Evolutionary conservation across 2,113 vertebrate genomes (phyloP), one percentile per base, ranked within the genome.

Genomic region (Oreochromis tanganicae): DNA sequence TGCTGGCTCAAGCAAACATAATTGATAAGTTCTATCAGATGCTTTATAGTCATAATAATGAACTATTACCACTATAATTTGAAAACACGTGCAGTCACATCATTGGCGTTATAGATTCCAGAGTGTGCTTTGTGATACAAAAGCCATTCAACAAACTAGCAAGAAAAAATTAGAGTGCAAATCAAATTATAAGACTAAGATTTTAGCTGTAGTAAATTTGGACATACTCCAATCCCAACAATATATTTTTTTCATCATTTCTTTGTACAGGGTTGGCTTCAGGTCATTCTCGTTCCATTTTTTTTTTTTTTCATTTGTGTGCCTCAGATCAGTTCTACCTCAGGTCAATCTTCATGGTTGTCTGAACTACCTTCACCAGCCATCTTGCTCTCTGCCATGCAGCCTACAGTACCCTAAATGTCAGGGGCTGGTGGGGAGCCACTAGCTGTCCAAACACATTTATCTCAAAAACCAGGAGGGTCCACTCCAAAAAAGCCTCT

Each of bases 381-480:
- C 46, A 8, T 54, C 84, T 83, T 84, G 56, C 50, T 63, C 59
- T 61, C 78, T 14, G 29, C 81, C 78, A 71, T 50, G 75, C 85
- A 87, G 87, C 87, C 90, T 83, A 63, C 75, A 61, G 92, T 93
- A 78, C 27, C 73, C 73, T 78, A 94, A 95, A 96, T 94, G 94
- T 95, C 95, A 95, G 80, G 36, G 85, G 84, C 81, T 89, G 87
- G 85, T 90, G 93, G 92, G 90, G 92, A 92, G 89, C 84, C 36
- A 57, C 54, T 61, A 88, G 86, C 89, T 95, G 94, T 95, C 93
- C 1, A 85, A 93, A 92, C 89, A 88, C 86, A 95, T 95, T 92
- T 85, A 88, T 91, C 93, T 92, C 54, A 9, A 46, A 92, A 84
- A 86, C 57, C 89, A 86, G 84, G 81, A 86, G 90, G 82, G 82